phyloP scores from a whole-genome alignment of 2,888 invertebrate genomes.

The Drosophila helvetica region DNA sequence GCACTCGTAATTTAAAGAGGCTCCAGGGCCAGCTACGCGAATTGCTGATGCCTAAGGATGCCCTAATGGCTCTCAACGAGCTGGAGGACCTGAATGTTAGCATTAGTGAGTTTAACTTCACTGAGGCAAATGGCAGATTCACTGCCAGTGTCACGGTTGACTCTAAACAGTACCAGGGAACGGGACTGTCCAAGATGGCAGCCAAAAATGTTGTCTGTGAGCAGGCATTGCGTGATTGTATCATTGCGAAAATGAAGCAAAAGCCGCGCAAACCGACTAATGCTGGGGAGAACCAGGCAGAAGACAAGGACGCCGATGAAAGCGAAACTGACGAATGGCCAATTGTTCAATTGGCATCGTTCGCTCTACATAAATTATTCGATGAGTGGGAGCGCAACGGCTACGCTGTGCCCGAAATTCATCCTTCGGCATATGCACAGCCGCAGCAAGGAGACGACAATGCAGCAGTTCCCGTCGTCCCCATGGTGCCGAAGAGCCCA shows the following conservation, averaged over 20 bases:
- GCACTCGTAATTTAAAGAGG: conserved; percentile 85
- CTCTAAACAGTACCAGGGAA: no score
- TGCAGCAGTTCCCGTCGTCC: no score
- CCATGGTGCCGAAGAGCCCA: no score
- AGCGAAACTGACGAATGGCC: conserved; percentile 87
- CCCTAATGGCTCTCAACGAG: conserved; percentile 94
- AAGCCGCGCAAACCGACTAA: conserved; percentile 67
- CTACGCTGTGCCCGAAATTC: conserved; percentile 86
- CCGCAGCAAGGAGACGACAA: conserved; percentile 78
- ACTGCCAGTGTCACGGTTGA: no score
- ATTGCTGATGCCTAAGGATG: conserved; percentile 92
- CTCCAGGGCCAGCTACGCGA: conserved; percentile 90
- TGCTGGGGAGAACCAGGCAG: neutral
- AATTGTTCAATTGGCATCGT: conserved; percentile 93
- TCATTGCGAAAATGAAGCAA: conserved; percentile 84
- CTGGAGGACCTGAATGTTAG: conserved; percentile 83
- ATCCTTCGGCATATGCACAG: conserved; percentile 67
- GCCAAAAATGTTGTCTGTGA: no score
- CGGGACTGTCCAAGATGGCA: no score
- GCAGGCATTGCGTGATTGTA: conserved; percentile 89
- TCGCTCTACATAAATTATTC: conserved; percentile 92
- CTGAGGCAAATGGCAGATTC: no score
- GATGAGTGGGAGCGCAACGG: no score
- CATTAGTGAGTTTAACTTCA: no score
- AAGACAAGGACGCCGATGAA: conserved; percentile 61